Evolutionary conservation across 2,888 invertebrate species (phyloP), one percentile per base, ranked within the genome.

Genomic region (Acronicta leporina): DNA sequence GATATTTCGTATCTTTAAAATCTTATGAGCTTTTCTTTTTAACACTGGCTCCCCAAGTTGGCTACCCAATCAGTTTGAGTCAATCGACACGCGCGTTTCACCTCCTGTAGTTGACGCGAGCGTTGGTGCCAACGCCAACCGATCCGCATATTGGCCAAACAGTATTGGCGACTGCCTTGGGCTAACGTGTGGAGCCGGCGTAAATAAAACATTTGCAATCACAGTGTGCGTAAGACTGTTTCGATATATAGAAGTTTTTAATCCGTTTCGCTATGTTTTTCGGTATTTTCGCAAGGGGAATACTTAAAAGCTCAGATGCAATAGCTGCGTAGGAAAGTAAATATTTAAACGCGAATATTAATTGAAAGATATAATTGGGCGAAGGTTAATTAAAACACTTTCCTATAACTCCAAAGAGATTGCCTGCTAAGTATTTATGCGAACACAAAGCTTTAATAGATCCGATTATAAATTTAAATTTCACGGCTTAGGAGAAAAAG

Each of bases 381-480:
- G 44, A 48, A 60, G 56, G 72, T 71, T 75, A 73, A 73, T 73
- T 71, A 73, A 75, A 71, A 73, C 73, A 75, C 61, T 73, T 68
- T 56, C 55, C 53, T 52, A 43, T 52, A 65, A 62, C 53, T 65
- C 58, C 49, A 56, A 66, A 67, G 75, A 62, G 71, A 63, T 68
- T 72, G 66, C 63, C 70, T 71, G 54, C 45, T 63, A 71, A 75
- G 73, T 73, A 75, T 75, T 73, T 73, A 30, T 57, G 58, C 51
- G 56, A 56, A 65, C 54, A 75, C 60, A 78, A 68, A 70, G 66
- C 63, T 68, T 62, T 66, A 74, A 80, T 71, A 75, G 77, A 74
- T 78, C 80, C 65, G 65, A 78, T 80, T 79, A 77, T 72, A 78
- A 77, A 79, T 78, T 75, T 71, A 80, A 79, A 79, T 80, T 71